A percentile compares a stretch with the other conserved stretches of the same genome.
Evolutionary conservation across 2,888 invertebrate genomes (phyloP).

Genomic region (Unio delphinus): DNA sequence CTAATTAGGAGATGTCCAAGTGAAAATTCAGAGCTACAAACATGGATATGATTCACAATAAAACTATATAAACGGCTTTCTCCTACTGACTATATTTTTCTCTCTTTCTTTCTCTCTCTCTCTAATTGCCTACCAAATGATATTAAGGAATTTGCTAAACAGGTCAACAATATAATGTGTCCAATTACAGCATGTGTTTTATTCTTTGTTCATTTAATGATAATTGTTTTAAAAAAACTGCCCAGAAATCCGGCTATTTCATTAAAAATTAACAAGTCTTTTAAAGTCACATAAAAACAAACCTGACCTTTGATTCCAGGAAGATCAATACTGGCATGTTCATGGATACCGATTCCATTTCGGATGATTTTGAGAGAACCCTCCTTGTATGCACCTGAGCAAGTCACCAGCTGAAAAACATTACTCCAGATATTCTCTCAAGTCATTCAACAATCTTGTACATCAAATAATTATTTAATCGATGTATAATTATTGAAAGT

Average conservation of each 20-base stretch:
- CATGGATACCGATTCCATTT: conserved; percentile 99
- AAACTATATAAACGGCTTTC: too few relatives aligned
- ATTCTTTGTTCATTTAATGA: not conserved
- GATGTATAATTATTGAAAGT: too few relatives aligned
- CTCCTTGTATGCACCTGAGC: conserved; percentile 97
- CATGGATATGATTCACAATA: too few relatives aligned
- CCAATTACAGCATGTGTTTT: not conserved
- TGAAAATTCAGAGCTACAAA: too few relatives aligned
- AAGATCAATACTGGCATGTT: conserved; percentile 96
- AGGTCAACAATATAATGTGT: too few relatives aligned
- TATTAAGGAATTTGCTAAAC: too few relatives aligned
- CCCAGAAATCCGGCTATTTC: not conserved
- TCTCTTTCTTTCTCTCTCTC: too few relatives aligned
- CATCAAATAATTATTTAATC: not conserved
- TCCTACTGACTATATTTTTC: too few relatives aligned
- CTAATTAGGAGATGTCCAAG: too few relatives aligned
- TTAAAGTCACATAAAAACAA: not conserved
- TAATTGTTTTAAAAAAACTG: not conserved
- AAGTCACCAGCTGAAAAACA: conserved; percentile 85
- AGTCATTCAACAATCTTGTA: not conserved
- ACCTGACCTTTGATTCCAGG: conserved; percentile 88
- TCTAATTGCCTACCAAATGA: too few relatives aligned
- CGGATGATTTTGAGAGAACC: conserved; percentile 96
- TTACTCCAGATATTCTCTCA: not conserved
- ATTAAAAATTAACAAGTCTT: not conserved